Conservation (phyloP, 2,888 invertebrate genomes). For the Trichacis sp. region DNA sequence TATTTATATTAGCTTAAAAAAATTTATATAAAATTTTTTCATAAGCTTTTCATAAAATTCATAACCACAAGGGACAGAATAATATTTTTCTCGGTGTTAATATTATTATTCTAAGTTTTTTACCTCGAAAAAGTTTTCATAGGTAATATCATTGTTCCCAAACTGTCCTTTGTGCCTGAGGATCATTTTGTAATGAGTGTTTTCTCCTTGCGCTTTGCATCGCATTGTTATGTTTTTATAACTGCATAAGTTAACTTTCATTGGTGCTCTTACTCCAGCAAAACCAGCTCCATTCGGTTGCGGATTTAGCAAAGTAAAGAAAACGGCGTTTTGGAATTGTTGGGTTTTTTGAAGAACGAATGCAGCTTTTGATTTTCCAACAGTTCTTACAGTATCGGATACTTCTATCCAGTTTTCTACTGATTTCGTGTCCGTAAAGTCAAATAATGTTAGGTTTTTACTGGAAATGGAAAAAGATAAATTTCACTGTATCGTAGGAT, state of each 20-base stretch:
- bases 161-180: conserved; percentile 73
- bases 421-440: conserved; percentile 72
- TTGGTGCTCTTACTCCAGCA: conserved; percentile 73
- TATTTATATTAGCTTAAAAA: too few species aligned
- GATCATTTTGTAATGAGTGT: conserved; percentile 74
- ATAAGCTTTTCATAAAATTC: too few species aligned
- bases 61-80: too few species aligned
- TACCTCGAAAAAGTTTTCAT: conserved; percentile 72
- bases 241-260: conserved; percentile 69
- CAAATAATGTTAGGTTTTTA: conserved; percentile 67
- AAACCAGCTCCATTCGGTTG: conserved; percentile 79
- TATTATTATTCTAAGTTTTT: too few species aligned
- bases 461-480: conserved; percentile 25
- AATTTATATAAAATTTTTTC: too few species aligned
- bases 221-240: conserved; percentile 71
- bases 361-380: conserved; percentile 77
- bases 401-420: conserved; percentile 74
- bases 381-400: conserved; percentile 76
- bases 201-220: conserved; percentile 74
- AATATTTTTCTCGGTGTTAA: too few species aligned
- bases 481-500: too few species aligned
- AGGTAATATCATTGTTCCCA: conserved; percentile 72
- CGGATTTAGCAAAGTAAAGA: conserved; percentile 76
- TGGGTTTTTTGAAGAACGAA: conserved; percentile 74
- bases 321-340: conserved; percentile 74